Evolutionary conservation across 2,888 invertebrate genomes (phyloP), one percentile per base, ranked within the genome.

Genomic region (Pyrocoelia pectoralis): DNA sequence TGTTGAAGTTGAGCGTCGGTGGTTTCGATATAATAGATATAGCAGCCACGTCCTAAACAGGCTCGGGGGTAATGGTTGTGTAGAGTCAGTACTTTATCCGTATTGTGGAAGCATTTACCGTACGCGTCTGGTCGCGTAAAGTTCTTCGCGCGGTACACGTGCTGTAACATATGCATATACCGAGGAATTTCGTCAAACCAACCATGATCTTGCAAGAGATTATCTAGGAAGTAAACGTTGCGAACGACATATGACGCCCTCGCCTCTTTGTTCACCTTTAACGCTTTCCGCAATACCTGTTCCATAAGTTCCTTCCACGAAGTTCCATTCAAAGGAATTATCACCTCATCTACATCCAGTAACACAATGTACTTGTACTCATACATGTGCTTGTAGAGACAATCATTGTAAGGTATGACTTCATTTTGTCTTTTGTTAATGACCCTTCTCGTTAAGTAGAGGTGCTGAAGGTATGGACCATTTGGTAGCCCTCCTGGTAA

Each of bases 21-120:
- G 17, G 92, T 92, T 69, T 93, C 91, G 69, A 97, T 88, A 58
- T 93, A 87, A 83, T 91, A 95, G 48, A 93, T 92, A 81, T 95
- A 95, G 12, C 83, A 83, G 43, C 92, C 92, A 48, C 94, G 93
- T 49, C 94, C 93, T 38, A 95, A 82, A 77, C 95, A 96, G 62
- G 93, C 92, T 71, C 96, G 82, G 33, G 96, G 95, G 79, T 95
- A 95, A 81, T 96, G 96, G 82, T 96, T 96, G 84, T 96, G 96
- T 68, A 96, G 84, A 29, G 94, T 92, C 51, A 95, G 85, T 54
- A 95, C 95, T 73, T 92, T 89, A 74, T 93, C 93, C 28, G 95
- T 93, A 83, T 95, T 93, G 82, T 95, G 95, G 84, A 96, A 96
- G 81, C 95, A 95, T 82, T 96, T 96, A 69, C 95, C 92, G 82